phyloP scores from a whole-genome alignment of 2,797 vertebrate species.

The Anabas testudineus region DNA sequence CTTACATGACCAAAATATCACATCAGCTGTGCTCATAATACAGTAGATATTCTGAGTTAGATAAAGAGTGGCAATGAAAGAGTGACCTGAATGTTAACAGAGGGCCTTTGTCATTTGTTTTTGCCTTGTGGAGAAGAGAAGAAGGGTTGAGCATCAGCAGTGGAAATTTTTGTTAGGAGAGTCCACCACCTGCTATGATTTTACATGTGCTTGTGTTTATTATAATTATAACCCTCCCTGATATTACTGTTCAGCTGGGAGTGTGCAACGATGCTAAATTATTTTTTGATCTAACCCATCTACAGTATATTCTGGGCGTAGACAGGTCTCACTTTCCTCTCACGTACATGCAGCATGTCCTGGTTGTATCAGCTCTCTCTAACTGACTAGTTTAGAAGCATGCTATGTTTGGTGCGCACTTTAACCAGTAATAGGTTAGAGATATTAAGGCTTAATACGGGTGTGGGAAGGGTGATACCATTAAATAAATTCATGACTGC shows the following conservation, averaged over 20 bases:
- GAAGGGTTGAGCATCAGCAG: constrained; percentile 29
- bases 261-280: constrained; percentile 72
- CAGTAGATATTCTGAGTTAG: constrained; percentile 37
- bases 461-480: constrained; percentile 4
- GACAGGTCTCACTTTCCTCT: constrained; percentile 68
- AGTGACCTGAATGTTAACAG: constrained; percentile 67
- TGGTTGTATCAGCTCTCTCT: constrained; percentile 42
- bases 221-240: constrained; percentile 39
- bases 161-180: constrained; percentile 6
- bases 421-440: constrained; percentile 28
- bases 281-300: constrained; percentile 75
- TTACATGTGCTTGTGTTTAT: constrained; percentile 60
- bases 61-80: constrained; percentile 61
- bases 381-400: constrained; percentile 47
- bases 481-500: background rate
- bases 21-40: constrained; percentile 62
- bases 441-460: background rate
- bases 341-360: constrained; percentile 44
- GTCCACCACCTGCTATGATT: constrained; percentile 28
- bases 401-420: constrained; percentile 48
- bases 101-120: constrained; percentile 50
- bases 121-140: constrained; percentile 36
- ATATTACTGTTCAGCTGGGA: constrained; percentile 49
- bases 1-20: constrained; percentile 61
- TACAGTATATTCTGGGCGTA: constrained; percentile 64